These are phyloP conservation scores for Conomelus anceps DNA, from an alignment of 2,888 invertebrate genomes.

Conservation along the genomic window DNA sequence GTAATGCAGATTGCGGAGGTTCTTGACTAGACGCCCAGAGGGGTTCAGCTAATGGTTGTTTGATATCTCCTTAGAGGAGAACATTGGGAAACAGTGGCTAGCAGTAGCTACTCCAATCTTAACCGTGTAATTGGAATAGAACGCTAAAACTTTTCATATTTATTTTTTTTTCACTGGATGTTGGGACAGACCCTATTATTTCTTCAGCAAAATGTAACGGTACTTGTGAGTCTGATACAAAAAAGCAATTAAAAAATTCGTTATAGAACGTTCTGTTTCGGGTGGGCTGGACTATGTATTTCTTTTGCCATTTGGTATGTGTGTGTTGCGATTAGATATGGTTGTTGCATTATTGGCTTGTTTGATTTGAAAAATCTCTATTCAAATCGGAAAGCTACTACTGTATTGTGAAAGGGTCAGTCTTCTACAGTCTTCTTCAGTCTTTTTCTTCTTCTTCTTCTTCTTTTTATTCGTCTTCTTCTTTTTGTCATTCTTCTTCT, in stretches of 20 bases:
- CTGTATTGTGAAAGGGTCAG: too few species aligned
- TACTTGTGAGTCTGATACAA: neutral
- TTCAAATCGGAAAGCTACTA: neutral
- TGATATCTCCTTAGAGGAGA: neutral
- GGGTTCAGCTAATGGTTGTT: neutral
- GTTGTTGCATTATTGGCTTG: neutral
- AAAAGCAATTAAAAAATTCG: neutral
- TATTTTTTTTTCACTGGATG: neutral
- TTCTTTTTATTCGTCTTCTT: too few species aligned
- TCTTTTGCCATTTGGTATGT: neutral
- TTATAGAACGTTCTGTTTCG: neutral
- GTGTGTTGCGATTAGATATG: neutral
- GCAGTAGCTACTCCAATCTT: neutral
- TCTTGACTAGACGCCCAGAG: neutral
- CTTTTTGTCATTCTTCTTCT: too few species aligned
- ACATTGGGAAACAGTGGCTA: neutral
- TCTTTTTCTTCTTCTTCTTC: too few species aligned
- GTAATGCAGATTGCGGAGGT: too few species aligned
- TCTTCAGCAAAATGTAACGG: neutral
- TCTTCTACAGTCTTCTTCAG: too few species aligned
- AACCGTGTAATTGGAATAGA: neutral
- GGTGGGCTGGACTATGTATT: neutral
- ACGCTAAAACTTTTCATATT: neutral
- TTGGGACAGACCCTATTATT: neutral
- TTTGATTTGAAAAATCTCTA: neutral